These are phyloP conservation scores for Meloidogyne exigua DNA, from an alignment of 1,140 invertebrate genomes.

Conservation along the genomic window DNA sequence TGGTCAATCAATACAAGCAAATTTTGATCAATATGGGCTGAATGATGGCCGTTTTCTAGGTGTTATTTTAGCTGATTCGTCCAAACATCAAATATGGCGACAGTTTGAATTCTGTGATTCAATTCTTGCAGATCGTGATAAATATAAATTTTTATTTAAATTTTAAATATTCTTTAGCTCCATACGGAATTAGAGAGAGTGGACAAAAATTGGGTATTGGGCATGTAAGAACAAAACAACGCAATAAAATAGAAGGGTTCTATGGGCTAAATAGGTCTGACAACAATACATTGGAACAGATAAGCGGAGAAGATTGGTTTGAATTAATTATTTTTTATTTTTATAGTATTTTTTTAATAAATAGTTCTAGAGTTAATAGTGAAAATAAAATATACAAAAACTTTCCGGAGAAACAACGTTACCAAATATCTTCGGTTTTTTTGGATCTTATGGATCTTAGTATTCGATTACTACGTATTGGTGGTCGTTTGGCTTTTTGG, in stretches of 20 bases:
- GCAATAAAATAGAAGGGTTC: too few relatives aligned
- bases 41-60: slow-evolving; percentile 63
- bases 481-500: slow-evolving; percentile 67
- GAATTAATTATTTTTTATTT: not conserved
- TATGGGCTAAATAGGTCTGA: too few relatives aligned
- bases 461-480: slow-evolving; percentile 62
- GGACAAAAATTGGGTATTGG: slow-evolving; percentile 52
- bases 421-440: slow-evolving; percentile 65
- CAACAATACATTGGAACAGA: not conserved
- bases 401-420: slow-evolving; percentile 64
- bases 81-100: slow-evolving; percentile 64
- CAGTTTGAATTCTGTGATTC: slow-evolving; percentile 54
- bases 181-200: slow-evolving; percentile 67
- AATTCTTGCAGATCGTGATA: slow-evolving; percentile 67
- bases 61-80: slow-evolving; percentile 66
- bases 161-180: slow-evolving; percentile 61
- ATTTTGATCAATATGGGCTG: slow-evolving; percentile 66
- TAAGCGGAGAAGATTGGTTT: not conserved
- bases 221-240: not conserved
- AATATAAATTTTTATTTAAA: not conserved
- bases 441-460: slow-evolving; percentile 67
- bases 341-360: too few relatives aligned
- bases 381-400: slow-evolving; percentile 12
- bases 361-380: not conserved
- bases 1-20: slow-evolving; percentile 65